phyloP scores from a whole-genome alignment of 2,888 invertebrate species.

The Oeneis ivallda region DNA sequence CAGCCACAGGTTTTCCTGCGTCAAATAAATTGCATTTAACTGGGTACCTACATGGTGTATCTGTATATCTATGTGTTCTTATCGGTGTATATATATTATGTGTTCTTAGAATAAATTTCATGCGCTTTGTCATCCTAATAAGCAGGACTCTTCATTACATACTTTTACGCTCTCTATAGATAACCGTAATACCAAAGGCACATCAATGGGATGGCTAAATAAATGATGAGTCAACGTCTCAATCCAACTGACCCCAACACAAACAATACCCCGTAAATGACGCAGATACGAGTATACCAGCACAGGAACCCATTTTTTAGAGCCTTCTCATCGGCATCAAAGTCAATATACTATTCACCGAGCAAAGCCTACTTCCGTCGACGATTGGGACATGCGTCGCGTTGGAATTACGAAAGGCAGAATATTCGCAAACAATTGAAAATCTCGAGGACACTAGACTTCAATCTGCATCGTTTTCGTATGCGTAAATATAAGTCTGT shows the following conservation, averaged over 20 bases:
- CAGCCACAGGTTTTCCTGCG: no score
- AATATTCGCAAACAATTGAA: constrained; percentile 47
- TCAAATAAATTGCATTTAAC: no score
- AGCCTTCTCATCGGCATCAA: constrained; percentile 43
- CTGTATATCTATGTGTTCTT: no score
- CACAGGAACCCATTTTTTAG: constrained; percentile 44
- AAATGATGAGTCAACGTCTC: constrained; percentile 27
- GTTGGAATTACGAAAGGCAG: constrained; percentile 56
- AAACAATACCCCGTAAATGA: not conserved
- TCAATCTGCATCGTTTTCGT: constrained; percentile 47
- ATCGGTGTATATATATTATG: no score
- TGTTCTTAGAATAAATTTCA: no score
- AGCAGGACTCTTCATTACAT: no score
- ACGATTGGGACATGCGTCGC: constrained; percentile 63
- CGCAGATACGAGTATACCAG: constrained; percentile 24
- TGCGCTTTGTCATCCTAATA: no score
- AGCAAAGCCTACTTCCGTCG: constrained; percentile 64
- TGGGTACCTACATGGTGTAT: no score
- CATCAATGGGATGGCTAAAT: constrained; percentile 1
- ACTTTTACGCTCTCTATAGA: no score
- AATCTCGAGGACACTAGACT: constrained; percentile 24
- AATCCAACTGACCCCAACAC: not conserved
- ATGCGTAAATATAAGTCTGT: not conserved
- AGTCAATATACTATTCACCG: constrained; percentile 66
- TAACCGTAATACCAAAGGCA: not conserved